Evolutionary conservation across 2,113 vertebrate species (phyloP).

Genomic region (Hemibagrus wyckioides): DNA sequence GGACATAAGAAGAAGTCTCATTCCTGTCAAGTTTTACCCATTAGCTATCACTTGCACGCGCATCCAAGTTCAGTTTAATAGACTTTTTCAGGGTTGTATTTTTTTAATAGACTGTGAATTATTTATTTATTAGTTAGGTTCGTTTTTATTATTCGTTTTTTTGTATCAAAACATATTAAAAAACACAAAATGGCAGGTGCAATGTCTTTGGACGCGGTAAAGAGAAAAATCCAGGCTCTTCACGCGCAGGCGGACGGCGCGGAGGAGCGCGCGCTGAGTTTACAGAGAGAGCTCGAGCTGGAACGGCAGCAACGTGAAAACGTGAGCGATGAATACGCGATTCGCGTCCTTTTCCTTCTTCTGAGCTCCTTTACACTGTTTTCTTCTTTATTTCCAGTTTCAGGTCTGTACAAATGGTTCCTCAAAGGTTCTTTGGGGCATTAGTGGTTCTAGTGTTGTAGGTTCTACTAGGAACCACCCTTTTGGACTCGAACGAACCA

Average conservation of each 20-base stretch:
- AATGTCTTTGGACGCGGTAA: conserved; percentile 93
- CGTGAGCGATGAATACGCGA: conserved; percentile 77
- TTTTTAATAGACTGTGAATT: conserved; percentile 44
- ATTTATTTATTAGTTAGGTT: conserved; percentile 45
- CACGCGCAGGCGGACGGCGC: conserved; percentile 97
- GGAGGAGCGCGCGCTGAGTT: conserved; percentile 86
- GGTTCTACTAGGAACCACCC: background rate
- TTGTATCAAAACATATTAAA: background rate
- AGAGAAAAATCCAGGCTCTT: conserved; percentile 96
- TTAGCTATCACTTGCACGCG: background rate
- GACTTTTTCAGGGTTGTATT: conserved; percentile 3
- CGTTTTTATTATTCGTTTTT: conserved; percentile 33
- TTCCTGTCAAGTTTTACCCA: background rate
- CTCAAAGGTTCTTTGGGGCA: background rate
- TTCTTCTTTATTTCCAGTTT: background rate
- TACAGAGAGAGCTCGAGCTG: conserved; percentile 89
- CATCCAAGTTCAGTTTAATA: background rate
- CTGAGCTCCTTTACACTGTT: background rate
- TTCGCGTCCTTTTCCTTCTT: background rate
- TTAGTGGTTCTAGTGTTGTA: background rate
- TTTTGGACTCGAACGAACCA: background rate
- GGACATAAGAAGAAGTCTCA: background rate
- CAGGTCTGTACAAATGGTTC: background rate
- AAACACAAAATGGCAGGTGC: conserved; percentile 80
- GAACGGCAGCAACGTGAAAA: conserved; percentile 93